Percentiles rank a stretch among this genome's conserved stretches.
phyloP scores from a whole-genome alignment of 2,797 vertebrate genomes.

The Sebastes jordani region DNA sequence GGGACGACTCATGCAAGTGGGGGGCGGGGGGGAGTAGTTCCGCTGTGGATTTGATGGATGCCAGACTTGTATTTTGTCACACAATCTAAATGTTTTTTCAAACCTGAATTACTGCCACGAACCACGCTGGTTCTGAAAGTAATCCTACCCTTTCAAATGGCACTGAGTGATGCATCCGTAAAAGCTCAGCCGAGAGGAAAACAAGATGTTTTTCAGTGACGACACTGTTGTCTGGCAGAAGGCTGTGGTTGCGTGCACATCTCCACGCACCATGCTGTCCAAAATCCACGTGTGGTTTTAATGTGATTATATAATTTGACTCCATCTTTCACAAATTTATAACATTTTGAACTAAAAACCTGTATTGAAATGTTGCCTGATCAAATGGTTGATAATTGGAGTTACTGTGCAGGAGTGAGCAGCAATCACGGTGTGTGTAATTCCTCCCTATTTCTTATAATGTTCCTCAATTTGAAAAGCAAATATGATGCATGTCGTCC shows the following conservation, averaged over 20 bases:
- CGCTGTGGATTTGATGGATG: conserved; percentile 31
- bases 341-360: background rate
- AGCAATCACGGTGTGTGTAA: background rate
- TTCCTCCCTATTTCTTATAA: background rate
- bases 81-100: conserved; percentile 21
- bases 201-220: conserved; percentile 17
- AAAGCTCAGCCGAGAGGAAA: conserved; percentile 15
- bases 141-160: conserved; percentile 15
- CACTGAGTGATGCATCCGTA: conserved; percentile 18
- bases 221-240: conserved; percentile 20
- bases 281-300: conserved; percentile 1
- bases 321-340: background rate
- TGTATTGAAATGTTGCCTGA: background rate
- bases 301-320: background rate
- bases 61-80: conserved; percentile 8
- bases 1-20: conserved; percentile 17
- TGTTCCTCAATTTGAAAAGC: conserved; percentile 19
- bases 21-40: background rate
- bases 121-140: conserved; percentile 3
- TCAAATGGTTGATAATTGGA: background rate
- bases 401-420: background rate
- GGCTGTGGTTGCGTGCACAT: background rate
- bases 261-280: background rate
- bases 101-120: conserved; percentile 18
- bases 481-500: background rate